phyloP scores from a whole-genome alignment of 1,140 invertebrate species.

The Neotoxoptera formosana region DNA sequence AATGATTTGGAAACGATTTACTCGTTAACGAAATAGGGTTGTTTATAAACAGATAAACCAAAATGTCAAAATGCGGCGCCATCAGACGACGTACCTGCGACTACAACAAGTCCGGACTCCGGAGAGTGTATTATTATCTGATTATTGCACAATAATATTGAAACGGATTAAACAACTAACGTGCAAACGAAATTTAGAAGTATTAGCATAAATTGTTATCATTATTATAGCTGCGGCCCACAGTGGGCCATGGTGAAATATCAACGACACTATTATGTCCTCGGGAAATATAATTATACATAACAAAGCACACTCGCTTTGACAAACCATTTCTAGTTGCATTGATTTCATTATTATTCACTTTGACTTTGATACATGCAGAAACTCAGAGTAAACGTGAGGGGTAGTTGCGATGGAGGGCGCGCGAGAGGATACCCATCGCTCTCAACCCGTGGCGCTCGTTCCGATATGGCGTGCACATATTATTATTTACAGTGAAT shows the following conservation, averaged over 20 bases:
- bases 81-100: not conserved
- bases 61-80: not conserved
- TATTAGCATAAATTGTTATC: not conserved
- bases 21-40: not conserved
- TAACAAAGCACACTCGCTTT: not conserved
- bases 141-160: not conserved
- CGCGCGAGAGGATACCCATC: not conserved
- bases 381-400: not conserved
- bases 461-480: not conserved
- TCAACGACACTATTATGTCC: not conserved
- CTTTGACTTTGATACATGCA: conserved; percentile 50
- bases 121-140: not conserved
- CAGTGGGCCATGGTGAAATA: not conserved
- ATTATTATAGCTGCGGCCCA: not conserved
- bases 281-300: not conserved
- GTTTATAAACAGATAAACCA: not conserved
- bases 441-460: not conserved
- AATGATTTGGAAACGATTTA: not conserved
- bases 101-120: not conserved
- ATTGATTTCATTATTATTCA: conserved; percentile 42
- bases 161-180: not conserved
- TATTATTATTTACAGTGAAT: not conserved
- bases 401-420: not conserved
- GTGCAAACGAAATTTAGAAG: too few species aligned
- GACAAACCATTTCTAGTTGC: not conserved